Evolutionary conservation across 2,113 vertebrate species (phyloP).

Genomic region (Poicephalus gulielmi): DNA sequence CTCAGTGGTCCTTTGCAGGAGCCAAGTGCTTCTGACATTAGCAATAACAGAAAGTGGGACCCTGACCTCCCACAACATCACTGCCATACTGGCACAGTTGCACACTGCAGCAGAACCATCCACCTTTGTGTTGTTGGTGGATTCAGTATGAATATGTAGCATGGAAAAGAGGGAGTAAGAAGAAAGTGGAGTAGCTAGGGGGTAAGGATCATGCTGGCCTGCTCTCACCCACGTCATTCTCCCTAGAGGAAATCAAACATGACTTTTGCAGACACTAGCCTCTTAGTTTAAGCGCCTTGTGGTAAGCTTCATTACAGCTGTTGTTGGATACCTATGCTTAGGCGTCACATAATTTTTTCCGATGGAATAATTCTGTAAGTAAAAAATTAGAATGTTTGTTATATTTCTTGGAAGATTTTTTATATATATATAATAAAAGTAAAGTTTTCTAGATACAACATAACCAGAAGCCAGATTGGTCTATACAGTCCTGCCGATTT

Average conservation of each 20-base stretch:
- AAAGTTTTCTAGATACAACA: constrained; percentile 26
- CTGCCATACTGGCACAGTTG: not conserved
- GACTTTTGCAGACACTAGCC: constrained; percentile 48
- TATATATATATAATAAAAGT: constrained; percentile 36
- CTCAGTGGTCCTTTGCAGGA: not conserved
- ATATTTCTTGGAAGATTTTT: constrained; percentile 64
- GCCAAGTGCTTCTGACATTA: not conserved
- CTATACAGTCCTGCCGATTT: not conserved
- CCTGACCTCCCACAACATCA: not conserved
- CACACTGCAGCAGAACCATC: not conserved
- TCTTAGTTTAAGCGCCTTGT: constrained; percentile 28
- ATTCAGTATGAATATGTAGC: not conserved
- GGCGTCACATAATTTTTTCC: constrained; percentile 67
- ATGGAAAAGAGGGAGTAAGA: not conserved
- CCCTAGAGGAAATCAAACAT: constrained; percentile 45
- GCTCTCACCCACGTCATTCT: constrained; percentile 6
- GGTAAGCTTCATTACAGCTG: constrained; percentile 48
- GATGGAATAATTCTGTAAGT: constrained; percentile 54
- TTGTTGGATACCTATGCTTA: constrained; percentile 68
- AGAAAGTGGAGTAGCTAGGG: not conserved
- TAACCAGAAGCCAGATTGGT: constrained; percentile 18
- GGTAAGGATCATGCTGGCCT: not conserved
- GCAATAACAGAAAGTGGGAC: not conserved
- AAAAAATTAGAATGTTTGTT: constrained; percentile 70
- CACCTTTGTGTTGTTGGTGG: not conserved